Evolutionary conservation across 2,113 vertebrate genomes (phyloP).

Genomic region (Danionella cerebrum): DNA sequence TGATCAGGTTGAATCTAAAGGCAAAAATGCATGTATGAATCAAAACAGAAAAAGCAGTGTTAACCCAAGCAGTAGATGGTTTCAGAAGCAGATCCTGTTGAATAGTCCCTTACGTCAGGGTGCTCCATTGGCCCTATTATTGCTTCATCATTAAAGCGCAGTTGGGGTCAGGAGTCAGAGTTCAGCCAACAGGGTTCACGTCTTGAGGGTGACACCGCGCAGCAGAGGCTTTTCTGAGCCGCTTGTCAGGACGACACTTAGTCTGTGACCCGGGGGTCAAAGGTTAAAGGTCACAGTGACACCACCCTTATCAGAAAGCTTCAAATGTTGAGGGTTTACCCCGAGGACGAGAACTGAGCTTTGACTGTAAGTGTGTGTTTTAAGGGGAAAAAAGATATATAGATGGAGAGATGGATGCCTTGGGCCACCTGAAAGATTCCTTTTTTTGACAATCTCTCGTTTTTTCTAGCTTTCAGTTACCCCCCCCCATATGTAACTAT

Average conservation of each 20-base stretch:
- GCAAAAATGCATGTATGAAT: no score
- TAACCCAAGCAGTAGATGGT: no score
- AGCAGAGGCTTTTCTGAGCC: slow-evolving; percentile 44
- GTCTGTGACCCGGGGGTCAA: slow-evolving; percentile 48
- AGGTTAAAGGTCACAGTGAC: slow-evolving; percentile 53
- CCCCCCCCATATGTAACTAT: background rate
- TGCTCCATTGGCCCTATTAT: slow-evolving; percentile 19
- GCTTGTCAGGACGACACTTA: slow-evolving; percentile 50
- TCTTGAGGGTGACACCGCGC: slow-evolving; percentile 47
- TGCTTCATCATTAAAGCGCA: slow-evolving; percentile 23
- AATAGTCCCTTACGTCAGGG: slow-evolving; percentile 15
- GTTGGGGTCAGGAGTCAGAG: slow-evolving; percentile 35
- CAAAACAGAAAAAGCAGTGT: no score
- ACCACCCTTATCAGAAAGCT: slow-evolving; percentile 42
- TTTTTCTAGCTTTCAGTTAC: background rate
- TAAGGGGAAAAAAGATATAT: background rate
- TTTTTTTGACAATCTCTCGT: background rate
- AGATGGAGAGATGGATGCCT: background rate
- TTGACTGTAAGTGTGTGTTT: background rate
- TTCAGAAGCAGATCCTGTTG: no score
- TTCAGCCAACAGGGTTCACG: slow-evolving; percentile 28
- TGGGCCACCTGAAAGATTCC: background rate
- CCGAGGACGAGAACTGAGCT: slow-evolving; percentile 5
- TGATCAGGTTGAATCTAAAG: no score
- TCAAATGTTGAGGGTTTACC: slow-evolving; percentile 18